Percentiles rank a stretch among this genome's conserved stretches.
Evolutionary conservation across 2,888 invertebrate species (phyloP).

Genomic region (Eupsilia transversa): DNA sequence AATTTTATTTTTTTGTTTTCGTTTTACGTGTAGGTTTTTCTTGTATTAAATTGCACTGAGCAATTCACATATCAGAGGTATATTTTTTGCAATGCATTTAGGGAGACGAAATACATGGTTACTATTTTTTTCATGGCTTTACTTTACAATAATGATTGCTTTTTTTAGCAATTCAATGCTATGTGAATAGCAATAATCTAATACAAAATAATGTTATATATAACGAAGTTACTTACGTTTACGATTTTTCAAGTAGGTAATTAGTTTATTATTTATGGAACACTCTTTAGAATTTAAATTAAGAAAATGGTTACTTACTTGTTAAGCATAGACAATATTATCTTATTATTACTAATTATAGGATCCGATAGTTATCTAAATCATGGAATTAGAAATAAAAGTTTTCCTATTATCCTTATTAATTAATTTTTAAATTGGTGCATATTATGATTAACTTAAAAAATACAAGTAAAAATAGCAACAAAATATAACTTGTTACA

Average conservation of each 20-base stretch:
- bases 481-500: background rate
- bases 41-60: slow-evolving; percentile 16
- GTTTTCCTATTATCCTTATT: background rate
- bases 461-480: background rate
- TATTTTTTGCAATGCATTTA: slow-evolving; percentile 33
- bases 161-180: background rate
- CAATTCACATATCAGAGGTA: slow-evolving; percentile 15
- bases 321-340: slow-evolving; percentile 49
- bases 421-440: slow-evolving; percentile 1
- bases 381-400: background rate
- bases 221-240: slow-evolving; percentile 6
- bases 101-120: background rate
- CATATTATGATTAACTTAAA: background rate
- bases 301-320: slow-evolving; percentile 40
- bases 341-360: slow-evolving; percentile 12
- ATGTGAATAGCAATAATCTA: background rate
- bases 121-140: slow-evolving; percentile 7
- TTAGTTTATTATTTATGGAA: slow-evolving; percentile 18
- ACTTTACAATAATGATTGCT: background rate
- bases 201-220: slow-evolving; percentile 11
- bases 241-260: background rate
- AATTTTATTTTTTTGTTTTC: slow-evolving; percentile 19
- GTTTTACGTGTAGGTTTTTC: background rate
- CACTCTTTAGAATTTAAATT: slow-evolving; percentile 5
- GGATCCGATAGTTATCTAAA: background rate